Base-by-base conservation (phyloP, 2,888 invertebrate species). In the Acleris sparsana region DNA sequence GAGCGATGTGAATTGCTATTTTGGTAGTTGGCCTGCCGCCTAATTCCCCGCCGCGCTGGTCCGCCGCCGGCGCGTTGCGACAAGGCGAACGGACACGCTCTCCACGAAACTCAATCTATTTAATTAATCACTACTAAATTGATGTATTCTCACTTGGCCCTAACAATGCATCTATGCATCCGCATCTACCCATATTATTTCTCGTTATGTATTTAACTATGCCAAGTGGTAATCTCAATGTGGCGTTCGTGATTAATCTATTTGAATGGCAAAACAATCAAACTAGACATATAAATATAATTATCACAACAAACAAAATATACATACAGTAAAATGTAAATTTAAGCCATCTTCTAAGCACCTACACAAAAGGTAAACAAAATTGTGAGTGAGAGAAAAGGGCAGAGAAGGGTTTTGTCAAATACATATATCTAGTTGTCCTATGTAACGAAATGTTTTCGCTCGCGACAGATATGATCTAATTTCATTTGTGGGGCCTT, bases 11-110 rank as follows among this genome's bases (percentile, higher is more conserved):
- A 81, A 79, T 85, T 78, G 87, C 90, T 92, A 92, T 92, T 92
- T 92, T 88, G 72, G 91, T 92, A 89, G 86, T 92, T 92, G 92
- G 92, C 92, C 80, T 87, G 85, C 82, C 85, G 92, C 92, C 92
- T 92, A 92, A 89, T 91, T 84, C 85, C 80, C 49, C 49, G 82
- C 77, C 78, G 79, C 79, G 68, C 64, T 66, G 66, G 61, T 44
- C 57, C 80, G 81, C 57, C 80, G 81, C 80, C 80, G 85, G 82
- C 81, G 83, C 77, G 78, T 81, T 84, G 82, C 83, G 85, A 85
- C 85, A 84, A 81, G 77, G 72, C 74, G 78, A 80, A 68, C 62
- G 65, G 66, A 55, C 62, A 68, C 55, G 18, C 53, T 52, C 17
- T 39, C 29, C 60, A 22, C 49, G 48, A 58, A 49, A 53, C 58